Base-by-base conservation (phyloP, 2,888 invertebrate species). In the Elegia similella region DNA sequence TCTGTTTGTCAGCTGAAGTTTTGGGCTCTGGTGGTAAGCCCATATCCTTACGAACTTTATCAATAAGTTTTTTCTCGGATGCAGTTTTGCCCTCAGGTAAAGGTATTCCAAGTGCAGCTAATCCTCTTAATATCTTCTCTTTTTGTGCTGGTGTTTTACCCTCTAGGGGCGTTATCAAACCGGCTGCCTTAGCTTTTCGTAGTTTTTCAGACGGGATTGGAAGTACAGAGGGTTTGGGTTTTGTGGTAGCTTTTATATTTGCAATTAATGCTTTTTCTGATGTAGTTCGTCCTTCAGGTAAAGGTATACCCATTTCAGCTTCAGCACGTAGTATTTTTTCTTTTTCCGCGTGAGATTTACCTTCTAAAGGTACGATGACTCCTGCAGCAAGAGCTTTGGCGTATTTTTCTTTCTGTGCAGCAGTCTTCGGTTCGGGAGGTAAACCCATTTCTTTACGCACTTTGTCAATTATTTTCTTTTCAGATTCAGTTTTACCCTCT, bases 101-200 rank as follows among this genome's bases (percentile, higher is more conserved):
- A 0, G 62, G 60, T 0, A 65, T 10, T 0, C 61, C 73, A 1
- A 54, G 42, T 30, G 59, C 59, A 6, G 68, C 72, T 8, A 72
- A 55, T 0, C 64, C 67, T 66, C 46, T 69, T 0, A 75, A 17
- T 30, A 72, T 75, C 52, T 73, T 68, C 16, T 74, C 70, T 59
- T 71, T 72, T 58, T 73, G 62, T 23, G 57, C 58, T 1, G 61
- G 60, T 6, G 70, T 54, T 61, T 75, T 74, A 0, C 67, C 68
- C 52, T 61, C 54, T 1, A 73, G 57, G 0, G 68, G 68, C 0
- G 66, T 70, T 6, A 73, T 5, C 1, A 61, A 30, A 12, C 61
- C 62, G 13, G 59, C 65, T 10, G 59, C 60, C 52, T 67, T 65
- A 6, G 67, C 62, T 55, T 68, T 65, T 2, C 63, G 60, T 16